Percentiles rank a stretch among this genome's conserved stretches.
phyloP scores from a whole-genome alignment of 2,888 invertebrate species.

The Zygogramma bicolorata region DNA sequence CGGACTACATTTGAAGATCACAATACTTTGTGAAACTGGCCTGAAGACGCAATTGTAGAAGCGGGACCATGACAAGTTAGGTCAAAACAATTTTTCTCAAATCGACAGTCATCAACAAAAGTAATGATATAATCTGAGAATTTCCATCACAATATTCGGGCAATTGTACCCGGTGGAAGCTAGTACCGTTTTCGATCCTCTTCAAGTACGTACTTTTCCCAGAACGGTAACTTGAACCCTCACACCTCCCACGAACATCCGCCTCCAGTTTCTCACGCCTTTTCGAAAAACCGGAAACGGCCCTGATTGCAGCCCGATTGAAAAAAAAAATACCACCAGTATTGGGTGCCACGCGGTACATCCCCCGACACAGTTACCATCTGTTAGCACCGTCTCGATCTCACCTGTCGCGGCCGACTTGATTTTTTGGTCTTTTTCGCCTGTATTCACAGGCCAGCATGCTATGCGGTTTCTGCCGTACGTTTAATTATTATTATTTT shows the following conservation, averaged over 20 bases:
- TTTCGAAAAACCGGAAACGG: slow-evolving; percentile 3
- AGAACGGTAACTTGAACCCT: neutral
- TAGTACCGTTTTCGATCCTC: too few species aligned
- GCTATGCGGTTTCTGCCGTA: neutral
- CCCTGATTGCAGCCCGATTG: slow-evolving; percentile 3
- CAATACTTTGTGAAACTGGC: too few species aligned
- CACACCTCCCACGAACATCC: neutral
- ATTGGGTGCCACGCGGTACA: slow-evolving; percentile 22
- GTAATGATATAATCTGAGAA: too few species aligned
- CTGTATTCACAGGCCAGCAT: neutral
- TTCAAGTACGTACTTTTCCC: too few species aligned
- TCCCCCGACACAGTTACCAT: slow-evolving; percentile 41
- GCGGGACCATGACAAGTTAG: too few species aligned
- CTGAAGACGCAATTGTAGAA: too few species aligned
- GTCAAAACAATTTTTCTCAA: too few species aligned
- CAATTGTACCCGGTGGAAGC: too few species aligned
- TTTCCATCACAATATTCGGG: too few species aligned
- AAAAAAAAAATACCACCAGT: neutral
- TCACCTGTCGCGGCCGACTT: slow-evolving; percentile 27
- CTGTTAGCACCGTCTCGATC: slow-evolving; percentile 46
- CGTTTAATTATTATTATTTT: slow-evolving; percentile 2
- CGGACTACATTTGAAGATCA: too few species aligned
- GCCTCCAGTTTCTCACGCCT: neutral
- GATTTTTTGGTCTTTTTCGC: slow-evolving; percentile 1
- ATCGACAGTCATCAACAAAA: too few species aligned